These are phyloP conservation scores for Eledone cirrhosa DNA, from an alignment of 2,888 invertebrate species.

Conservation along the genomic window DNA sequence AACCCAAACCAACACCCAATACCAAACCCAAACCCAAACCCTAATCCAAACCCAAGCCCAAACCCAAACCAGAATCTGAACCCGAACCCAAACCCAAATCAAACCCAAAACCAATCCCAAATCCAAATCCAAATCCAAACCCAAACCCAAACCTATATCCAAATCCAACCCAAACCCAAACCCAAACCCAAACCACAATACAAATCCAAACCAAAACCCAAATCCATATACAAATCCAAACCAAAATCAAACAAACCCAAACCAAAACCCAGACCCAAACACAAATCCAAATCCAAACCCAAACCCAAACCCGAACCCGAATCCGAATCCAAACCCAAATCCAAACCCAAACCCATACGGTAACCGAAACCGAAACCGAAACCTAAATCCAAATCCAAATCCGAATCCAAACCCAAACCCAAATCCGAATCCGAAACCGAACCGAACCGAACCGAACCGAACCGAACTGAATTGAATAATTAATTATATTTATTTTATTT, in stretches of 20 bases:
- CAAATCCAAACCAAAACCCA: too few species aligned
- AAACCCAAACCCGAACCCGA: neutral
- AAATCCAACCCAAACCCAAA: neutral
- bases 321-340: neutral
- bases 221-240: too few species aligned
- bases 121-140: neutral
- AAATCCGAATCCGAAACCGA: neutral
- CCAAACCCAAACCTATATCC: neutral
- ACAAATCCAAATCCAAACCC: too few species aligned
- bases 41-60: neutral
- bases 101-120: neutral
- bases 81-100: neutral
- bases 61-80: neutral
- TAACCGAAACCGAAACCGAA: neutral
- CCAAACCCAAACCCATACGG: neutral
- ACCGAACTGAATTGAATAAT: too few species aligned
- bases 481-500: too few species aligned
- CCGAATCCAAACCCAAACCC: neutral
- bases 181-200: neutral
- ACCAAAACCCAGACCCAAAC: too few species aligned
- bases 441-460: too few species aligned
- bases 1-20: neutral
- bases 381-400: neutral
- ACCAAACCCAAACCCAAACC: neutral
- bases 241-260: too few species aligned